Conservation (phyloP, 2,113 vertebrate species). For the Sterrhoptilus dennistouni region DNA sequence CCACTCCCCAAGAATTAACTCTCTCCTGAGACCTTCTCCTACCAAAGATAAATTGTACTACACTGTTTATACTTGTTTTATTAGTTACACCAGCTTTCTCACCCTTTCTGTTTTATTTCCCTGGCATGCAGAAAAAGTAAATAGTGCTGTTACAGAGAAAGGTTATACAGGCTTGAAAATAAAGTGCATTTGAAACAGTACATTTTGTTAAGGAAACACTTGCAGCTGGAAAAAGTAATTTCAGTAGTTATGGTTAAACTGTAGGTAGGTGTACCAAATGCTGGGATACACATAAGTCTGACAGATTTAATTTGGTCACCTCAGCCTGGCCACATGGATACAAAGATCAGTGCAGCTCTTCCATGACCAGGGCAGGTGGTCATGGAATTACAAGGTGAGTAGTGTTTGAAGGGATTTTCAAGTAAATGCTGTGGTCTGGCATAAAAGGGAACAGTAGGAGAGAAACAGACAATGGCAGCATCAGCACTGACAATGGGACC, state of each 20-base stretch:
- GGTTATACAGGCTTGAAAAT: background rate
- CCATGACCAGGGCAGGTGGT: background rate
- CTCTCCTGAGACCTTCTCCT: background rate
- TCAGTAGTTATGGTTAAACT: background rate
- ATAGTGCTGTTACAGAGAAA: background rate
- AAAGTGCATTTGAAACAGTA: background rate
- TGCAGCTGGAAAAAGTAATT: background rate
- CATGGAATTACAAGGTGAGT: background rate
- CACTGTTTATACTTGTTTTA: background rate
- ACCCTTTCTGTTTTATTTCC: background rate
- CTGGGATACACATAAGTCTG: background rate
- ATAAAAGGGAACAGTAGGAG: background rate
- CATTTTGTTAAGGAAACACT: background rate
- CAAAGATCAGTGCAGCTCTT: background rate
- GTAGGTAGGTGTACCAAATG: background rate
- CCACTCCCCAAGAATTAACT: background rate
- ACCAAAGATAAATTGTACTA: background rate
- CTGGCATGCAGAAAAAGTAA: background rate
- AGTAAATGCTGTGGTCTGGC: background rate
- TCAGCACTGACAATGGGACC: background rate
- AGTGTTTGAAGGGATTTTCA: background rate
- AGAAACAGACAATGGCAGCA: background rate
- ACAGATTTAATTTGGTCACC: background rate
- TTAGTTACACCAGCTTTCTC: background rate
- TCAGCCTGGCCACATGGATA: background rate